These are phyloP conservation scores for Bufo gargarizans DNA, from an alignment of 2,113 vertebrate genomes.

Conservation along the genomic window DNA sequence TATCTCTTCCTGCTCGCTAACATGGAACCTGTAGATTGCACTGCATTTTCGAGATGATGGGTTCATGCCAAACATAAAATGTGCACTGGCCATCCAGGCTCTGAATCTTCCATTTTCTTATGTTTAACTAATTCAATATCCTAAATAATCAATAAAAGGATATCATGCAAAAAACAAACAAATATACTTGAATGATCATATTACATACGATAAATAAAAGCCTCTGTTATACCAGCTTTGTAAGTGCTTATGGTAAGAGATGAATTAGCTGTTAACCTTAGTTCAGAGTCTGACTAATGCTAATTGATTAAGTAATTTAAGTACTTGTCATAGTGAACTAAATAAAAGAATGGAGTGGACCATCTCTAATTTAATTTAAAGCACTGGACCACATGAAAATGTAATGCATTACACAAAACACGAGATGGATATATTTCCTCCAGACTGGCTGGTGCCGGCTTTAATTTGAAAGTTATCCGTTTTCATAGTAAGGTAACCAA, in stretches of 20 bases:
- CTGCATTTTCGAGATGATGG: too few relatives aligned
- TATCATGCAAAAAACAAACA: too few relatives aligned
- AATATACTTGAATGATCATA: too few relatives aligned
- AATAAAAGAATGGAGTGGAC: slow-evolving; percentile 60
- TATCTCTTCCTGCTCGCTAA: too few relatives aligned
- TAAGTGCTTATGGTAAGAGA: not conserved
- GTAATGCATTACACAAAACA: slow-evolving; percentile 63
- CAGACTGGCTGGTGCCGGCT: slow-evolving; percentile 71
- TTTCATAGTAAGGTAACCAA: slow-evolving; percentile 77
- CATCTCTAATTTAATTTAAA: slow-evolving; percentile 68
- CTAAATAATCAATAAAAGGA: too few relatives aligned
- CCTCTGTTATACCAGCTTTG: not conserved
- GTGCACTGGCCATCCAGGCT: too few relatives aligned
- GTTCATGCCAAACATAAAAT: too few relatives aligned
- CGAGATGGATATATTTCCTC: slow-evolving; percentile 67
- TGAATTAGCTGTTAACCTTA: not conserved
- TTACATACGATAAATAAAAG: too few relatives aligned
- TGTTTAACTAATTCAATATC: too few relatives aligned
- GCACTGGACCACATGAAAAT: slow-evolving; percentile 63
- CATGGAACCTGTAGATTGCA: too few relatives aligned
- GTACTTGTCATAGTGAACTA: slow-evolving; percentile 45
- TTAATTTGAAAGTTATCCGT: slow-evolving; percentile 77
- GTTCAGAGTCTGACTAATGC: not conserved
- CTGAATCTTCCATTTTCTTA: too few relatives aligned
- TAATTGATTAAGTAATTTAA: slow-evolving; percentile 21